Evolutionary conservation across 2,888 invertebrate species (phyloP), one percentile per base, ranked within the genome.

Genomic region (Sceliomorpha sp.): DNA sequence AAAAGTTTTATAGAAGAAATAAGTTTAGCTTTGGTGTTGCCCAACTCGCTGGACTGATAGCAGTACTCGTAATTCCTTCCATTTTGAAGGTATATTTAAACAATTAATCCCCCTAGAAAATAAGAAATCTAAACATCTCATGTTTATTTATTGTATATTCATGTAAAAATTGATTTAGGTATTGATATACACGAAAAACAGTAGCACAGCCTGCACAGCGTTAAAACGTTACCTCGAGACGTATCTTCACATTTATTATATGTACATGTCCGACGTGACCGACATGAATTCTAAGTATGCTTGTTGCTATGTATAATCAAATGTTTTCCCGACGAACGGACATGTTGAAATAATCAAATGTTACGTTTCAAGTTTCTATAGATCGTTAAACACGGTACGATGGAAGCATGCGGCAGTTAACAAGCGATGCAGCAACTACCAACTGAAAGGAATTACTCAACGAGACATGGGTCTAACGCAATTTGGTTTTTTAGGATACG

Each of bases 401-500:
- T 89, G 89, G 32, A 91, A 92, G 0, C 95, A 95, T 78, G 82
- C 91, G 2, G 89, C 88, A 0, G 91, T 91, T 0, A 91, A 91
- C 36, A 88, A 89, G 13, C 85, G 88, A 51, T 87, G 90, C 6
- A 74, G 80, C 1, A 78, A 86, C 1, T 4, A n/a, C 6, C 82
- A 82, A 0, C 69, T 86, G 0, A 91, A 91, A 0, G 88, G 89
- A 10, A 92, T 97, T 14, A 92, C 92, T 0, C 96, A 97, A 82
- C 91, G 93, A 68, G 96, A 96, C 82, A 91, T 97, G 90, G 94
- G 93, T 0, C 84, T 96, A 5, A 96, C 96, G 0, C 95, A 95
- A 87, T 95, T 94, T 81, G 95, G 95, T 1, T 97, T 97, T 82
- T 90, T 96, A 78, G 96, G 95, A 0, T 92, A 92, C 70, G 88